Conservation (phyloP, 2,888 invertebrate genomes). For the Phaonia tiefii region DNA sequence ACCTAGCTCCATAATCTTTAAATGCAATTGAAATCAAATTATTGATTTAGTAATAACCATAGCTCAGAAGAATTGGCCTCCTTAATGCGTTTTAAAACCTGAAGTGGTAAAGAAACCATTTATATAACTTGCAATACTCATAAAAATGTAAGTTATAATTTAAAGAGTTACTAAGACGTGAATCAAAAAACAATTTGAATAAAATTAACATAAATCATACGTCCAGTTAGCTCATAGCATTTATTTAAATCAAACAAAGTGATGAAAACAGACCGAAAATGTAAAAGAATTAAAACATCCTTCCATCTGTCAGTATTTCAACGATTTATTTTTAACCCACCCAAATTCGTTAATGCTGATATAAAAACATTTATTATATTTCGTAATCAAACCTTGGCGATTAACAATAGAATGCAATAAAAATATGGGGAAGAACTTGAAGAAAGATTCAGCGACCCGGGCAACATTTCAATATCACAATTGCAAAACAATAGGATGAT, state of each 20-base stretch:
- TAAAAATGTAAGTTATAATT: no score
- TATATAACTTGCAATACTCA: no score
- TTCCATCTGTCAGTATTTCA: background rate
- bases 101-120: no score
- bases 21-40: no score
- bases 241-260: background rate
- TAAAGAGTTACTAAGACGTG: no score
- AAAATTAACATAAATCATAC: constrained; percentile 34
- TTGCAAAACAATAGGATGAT: background rate
- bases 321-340: no score
- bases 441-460: background rate
- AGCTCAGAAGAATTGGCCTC: no score
- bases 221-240: background rate
- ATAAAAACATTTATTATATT: constrained; percentile 53
- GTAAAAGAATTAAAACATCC: background rate
- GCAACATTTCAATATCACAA: constrained; percentile 11
- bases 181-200: no score
- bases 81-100: no score
- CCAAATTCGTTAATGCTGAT: background rate
- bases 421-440: constrained; percentile 12
- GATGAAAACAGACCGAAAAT: background rate
- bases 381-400: constrained; percentile 47
- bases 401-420: constrained; percentile 9
- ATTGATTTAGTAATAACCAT: no score
- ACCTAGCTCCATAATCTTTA: no score